Base-by-base conservation (phyloP, 2,113 vertebrate species). In the Sterna hirundo region DNA sequence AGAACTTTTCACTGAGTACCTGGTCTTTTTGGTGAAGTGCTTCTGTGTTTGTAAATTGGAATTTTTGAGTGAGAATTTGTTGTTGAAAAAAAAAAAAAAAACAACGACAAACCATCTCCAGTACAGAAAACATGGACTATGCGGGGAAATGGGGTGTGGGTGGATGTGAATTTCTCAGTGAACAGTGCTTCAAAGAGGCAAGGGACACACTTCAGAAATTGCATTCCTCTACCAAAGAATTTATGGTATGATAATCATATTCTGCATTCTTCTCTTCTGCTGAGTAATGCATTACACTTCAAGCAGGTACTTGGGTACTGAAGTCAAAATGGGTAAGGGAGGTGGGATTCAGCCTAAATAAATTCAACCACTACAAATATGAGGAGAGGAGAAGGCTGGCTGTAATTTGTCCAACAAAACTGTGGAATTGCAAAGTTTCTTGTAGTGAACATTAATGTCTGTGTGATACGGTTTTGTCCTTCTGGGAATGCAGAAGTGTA, bases 111-210 rank as follows among this genome's bases (percentile, higher is more conserved):
- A 82, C 21, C 7, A 30, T 5, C 10, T 92, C 22, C 17, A 40
- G 22, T 62, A 68, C 11, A 55, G 58, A 88, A 94, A 83, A 36
- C 19, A 32, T 5, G 11, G 29, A 47, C 15, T 57, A 21, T 9
- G 5, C 25, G 6, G 42, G n/a, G 42, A 68, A 79, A 83, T 0
- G 1, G 3, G 15, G 1, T 58, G n/a, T n/a, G 8, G 2, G 19
- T 68, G 8, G 16, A 54, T 55, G 9, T 34, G 75, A 47, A 42
- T 72, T 83, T 86, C 47, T 58, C 30, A 34, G 17, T 52, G 54
- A 68, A 34, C 2, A 21, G 9, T 19, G 3, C 2, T 8, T 51
- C 38, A 71, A 72, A 62, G 47, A 51, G 32, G 10, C 19, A 68
- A 85, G 13, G 19, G 7, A 27, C 52, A 60, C 42, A 34, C 75